These are phyloP conservation scores for Carassius carassius DNA, from an alignment of 2,113 vertebrate species.

Conservation along the genomic window DNA sequence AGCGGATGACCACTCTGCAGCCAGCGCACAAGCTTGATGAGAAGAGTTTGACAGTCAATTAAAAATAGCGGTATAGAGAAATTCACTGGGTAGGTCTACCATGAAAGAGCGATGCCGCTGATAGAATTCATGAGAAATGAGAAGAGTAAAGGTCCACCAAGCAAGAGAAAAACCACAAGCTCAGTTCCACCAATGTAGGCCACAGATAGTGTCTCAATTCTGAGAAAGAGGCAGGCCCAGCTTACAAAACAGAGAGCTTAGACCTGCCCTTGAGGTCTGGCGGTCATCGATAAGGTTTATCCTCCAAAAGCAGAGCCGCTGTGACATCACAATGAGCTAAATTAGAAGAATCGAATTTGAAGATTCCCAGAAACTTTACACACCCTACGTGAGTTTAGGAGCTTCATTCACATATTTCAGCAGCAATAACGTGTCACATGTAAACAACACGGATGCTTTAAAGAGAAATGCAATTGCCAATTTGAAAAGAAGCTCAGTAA, in stretches of 20 bases:
- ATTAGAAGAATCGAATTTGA: background rate
- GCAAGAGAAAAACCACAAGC: constrained; percentile 56
- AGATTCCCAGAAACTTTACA: background rate
- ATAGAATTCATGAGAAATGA: constrained; percentile 55
- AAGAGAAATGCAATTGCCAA: background rate
- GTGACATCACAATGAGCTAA: background rate
- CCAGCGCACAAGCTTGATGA: background rate
- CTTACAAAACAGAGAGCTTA: background rate
- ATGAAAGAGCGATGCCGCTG: constrained; percentile 31
- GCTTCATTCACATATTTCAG: constrained; percentile 40
- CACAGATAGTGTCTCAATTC: constrained; percentile 52
- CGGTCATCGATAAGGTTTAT: constrained; percentile 57
- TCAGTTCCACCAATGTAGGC: constrained; percentile 29
- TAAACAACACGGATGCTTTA: background rate
- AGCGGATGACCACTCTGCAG: constrained; percentile 37
- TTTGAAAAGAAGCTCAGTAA: background rate
- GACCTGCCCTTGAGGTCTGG: constrained; percentile 40
- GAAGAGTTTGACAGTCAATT: background rate
- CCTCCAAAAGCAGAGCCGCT: constrained; percentile 23
- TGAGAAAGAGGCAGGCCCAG: constrained; percentile 58
- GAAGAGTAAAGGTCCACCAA: constrained; percentile 48
- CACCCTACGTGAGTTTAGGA: background rate
- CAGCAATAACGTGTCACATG: background rate
- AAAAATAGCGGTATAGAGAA: constrained; percentile 36
- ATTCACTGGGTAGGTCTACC: constrained; percentile 7